These are phyloP conservation scores for Turnix velox DNA, from an alignment of 2,113 vertebrate genomes.

Conservation along the genomic window DNA sequence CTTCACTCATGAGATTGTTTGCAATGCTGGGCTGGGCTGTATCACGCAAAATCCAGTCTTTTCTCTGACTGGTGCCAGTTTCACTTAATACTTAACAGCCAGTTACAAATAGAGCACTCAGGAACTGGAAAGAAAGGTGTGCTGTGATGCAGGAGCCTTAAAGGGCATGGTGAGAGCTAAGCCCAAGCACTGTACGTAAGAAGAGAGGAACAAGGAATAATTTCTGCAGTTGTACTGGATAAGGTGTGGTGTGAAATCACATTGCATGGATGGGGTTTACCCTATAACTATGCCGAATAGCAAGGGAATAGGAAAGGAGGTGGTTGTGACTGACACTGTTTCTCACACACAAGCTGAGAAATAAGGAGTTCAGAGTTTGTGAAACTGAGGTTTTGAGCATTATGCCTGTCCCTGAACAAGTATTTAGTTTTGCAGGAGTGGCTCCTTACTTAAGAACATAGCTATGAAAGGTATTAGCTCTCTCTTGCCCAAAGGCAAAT, in stretches of 20 bases:
- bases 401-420: background rate
- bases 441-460: background rate
- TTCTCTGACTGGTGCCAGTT: background rate
- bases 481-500: background rate
- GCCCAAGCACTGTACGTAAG: background rate
- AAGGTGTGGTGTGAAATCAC: rapidly evolving
- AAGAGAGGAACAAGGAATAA: background rate
- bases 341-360: background rate
- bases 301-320: background rate
- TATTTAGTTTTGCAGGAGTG: constrained; percentile 31
- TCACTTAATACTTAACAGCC: background rate
- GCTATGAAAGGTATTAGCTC: background rate
- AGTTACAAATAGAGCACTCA: background rate
- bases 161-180: background rate
- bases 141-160: background rate
- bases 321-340: background rate
- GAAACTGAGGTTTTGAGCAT: background rate
- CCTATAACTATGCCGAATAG: background rate
- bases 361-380: background rate
- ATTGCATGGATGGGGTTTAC: rapidly evolving
- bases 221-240: background rate
- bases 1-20: background rate
- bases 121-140: rapidly evolving
- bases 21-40: background rate
- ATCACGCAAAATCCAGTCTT: background rate